phyloP scores from a whole-genome alignment of 2,113 vertebrate species.

The Muntiacus reevesi region DNA sequence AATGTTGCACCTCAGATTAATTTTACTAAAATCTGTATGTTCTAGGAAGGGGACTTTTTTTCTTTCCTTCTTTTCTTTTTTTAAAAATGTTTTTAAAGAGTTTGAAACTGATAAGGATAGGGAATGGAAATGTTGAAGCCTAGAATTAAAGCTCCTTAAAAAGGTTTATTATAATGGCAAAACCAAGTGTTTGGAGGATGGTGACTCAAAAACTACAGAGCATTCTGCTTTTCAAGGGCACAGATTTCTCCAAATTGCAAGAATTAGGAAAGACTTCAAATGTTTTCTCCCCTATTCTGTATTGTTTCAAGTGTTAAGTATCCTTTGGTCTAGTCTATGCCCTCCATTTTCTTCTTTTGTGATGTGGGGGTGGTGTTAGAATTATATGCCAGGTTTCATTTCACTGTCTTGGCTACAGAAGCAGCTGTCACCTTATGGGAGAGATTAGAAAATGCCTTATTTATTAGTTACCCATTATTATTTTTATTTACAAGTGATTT shows the following conservation, averaged over 20 bases:
- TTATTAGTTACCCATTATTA: constrained; percentile 62
- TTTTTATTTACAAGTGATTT: constrained; percentile 28
- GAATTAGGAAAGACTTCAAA: constrained; percentile 42
- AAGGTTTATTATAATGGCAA: constrained; percentile 61
- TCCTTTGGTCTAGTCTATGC: constrained; percentile 12
- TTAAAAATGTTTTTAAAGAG: constrained; percentile 6
- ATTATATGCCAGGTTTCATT: background rate
- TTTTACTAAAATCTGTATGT: background rate
- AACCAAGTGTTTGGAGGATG: constrained; percentile 36
- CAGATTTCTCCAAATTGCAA: constrained; percentile 35
- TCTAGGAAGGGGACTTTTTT: background rate
- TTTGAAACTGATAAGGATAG: constrained; percentile 40
- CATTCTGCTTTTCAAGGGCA: background rate
- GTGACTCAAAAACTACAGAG: constrained; percentile 41
- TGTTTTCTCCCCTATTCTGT: constrained; percentile 6
- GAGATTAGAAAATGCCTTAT: constrained; percentile 68
- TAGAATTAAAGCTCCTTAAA: constrained; percentile 58
- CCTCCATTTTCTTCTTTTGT: background rate
- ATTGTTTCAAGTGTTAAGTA: constrained; percentile 13
- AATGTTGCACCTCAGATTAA: background rate
- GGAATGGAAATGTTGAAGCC: background rate
- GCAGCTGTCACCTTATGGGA: constrained; percentile 77
- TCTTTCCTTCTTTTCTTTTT: background rate
- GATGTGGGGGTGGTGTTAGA: background rate
- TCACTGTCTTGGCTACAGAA: constrained; percentile 9